Conservation (phyloP, 2,113 vertebrate species). For the Chloropsis cyanopogon region DNA sequence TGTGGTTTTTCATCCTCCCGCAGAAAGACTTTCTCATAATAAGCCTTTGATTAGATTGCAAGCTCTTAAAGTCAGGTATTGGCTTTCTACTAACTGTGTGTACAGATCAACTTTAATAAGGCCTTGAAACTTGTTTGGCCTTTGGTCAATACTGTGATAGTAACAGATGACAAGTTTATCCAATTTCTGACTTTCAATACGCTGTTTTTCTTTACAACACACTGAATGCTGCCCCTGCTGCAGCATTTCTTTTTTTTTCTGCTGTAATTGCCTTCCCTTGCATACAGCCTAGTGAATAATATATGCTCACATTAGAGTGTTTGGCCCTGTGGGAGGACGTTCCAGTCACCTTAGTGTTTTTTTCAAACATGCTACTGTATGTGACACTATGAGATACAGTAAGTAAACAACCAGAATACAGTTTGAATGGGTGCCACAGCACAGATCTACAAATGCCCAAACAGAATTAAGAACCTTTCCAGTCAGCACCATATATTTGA, state of each 20-base stretch:
- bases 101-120: conserved; percentile 26
- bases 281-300: conserved; percentile 66
- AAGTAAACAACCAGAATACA: conserved; percentile 44
- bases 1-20: conserved; percentile 17
- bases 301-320: conserved; percentile 60
- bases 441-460: background rate
- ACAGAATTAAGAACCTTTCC: conserved; percentile 8
- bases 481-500: background rate
- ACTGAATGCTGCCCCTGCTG: background rate
- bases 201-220: background rate
- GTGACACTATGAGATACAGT: conserved; percentile 62
- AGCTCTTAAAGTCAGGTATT: conserved; percentile 37
- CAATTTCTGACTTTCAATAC: background rate
- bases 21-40: conserved; percentile 27
- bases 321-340: conserved; percentile 60
- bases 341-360: conserved; percentile 53
- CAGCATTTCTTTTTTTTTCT: conserved; percentile 19
- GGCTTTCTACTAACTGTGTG: conserved; percentile 9
- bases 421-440: background rate
- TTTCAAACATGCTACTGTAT: conserved; percentile 23
- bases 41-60: conserved; percentile 43
- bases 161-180: conserved; percentile 9
- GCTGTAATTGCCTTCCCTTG: conserved; percentile 57
- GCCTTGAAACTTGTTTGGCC: conserved; percentile 13
- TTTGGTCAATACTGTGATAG: conserved; percentile 10